Percentiles rank a stretch among this genome's conserved stretches.
These are phyloP conservation scores for Muschampia plurimacula DNA, from an alignment of 2,888 invertebrate genomes.

Conservation along the genomic window DNA sequence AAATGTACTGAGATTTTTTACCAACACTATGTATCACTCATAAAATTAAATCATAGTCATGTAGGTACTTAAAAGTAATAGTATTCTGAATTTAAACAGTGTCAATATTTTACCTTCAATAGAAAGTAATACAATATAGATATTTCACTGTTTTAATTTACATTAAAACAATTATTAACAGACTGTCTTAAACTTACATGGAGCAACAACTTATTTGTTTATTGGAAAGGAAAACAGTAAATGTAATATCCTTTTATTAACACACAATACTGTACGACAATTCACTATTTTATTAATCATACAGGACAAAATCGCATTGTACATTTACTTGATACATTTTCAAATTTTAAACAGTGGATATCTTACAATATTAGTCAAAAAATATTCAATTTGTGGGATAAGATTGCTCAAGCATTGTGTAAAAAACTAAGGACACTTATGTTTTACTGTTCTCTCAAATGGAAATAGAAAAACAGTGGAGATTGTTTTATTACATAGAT, in stretches of 20 bases:
- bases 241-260: neutral
- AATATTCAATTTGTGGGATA: constrained; percentile 42
- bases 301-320: constrained; percentile 10
- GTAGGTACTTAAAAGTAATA: constrained; percentile 7
- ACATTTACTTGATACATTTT: constrained; percentile 22
- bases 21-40: constrained; percentile 44
- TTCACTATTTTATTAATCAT: constrained; percentile 11
- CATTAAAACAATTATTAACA: neutral
- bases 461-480: constrained; percentile 14
- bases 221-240: constrained; percentile 1
- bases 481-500: constrained; percentile 3
- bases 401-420: constrained; percentile 33
- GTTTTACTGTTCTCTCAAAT: constrained; percentile 12
- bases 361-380: constrained; percentile 27
- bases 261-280: constrained; percentile 24
- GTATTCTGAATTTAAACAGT: constrained; percentile 13
- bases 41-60: constrained; percentile 26
- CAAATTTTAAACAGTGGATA: constrained; percentile 31
- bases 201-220: neutral
- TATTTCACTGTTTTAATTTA: constrained; percentile 13
- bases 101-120: constrained; percentile 14
- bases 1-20: constrained; percentile 44
- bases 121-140: constrained; percentile 13
- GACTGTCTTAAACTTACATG: neutral
- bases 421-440: constrained; percentile 37